Base-by-base conservation (phyloP, 2,888 invertebrate genomes). In the Brassicogethes aeneus region DNA sequence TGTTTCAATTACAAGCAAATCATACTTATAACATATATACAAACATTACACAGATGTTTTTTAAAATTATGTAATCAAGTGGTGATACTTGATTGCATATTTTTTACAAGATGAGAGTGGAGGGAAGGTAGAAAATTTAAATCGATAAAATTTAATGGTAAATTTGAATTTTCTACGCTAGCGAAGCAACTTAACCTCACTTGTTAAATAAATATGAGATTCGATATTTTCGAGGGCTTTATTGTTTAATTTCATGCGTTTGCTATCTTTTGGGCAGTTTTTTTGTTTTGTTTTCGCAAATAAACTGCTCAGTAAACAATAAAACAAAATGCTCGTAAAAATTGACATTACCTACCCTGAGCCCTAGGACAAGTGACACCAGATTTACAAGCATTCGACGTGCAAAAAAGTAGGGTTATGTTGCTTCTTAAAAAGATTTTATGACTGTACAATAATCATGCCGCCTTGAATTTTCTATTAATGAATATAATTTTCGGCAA, bases 1-100 rank as follows among this genome's bases (percentile, higher is more conserved):
- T 53, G 45, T 47, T 48, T n/a, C n/a, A n/a, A 55, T 52, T 49
- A 52, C 54, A 59, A 57, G 56, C 56, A 51, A 39, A 29, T 53
- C 49, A 54, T 57, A 54, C 50, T 52, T 55, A 49, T 52, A 55
- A 60, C 56, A 57, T 61, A 57, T 60, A 59, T 59, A 61, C 57
- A 61, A 54, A 48, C 55, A 53, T 23, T 23, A 23, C 23, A 23
- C 23, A 7, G 23, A 23, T 23, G 5, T 10, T 23, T n/a, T 23
- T 23, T 23, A 51, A 53, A 57, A 52, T 48, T 53, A 58, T 52
- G 48, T 52, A 52, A 54, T 23, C 23, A 23, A 23, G 23, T 23
- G n/a, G 51, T 50, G 47, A 46, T 52, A 52, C 51, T 48, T 44
- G 55, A 58, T 55, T 58, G 52, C 50, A 53, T 47, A 46, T 23